These are phyloP conservation scores for Piprites chloris DNA, from an alignment of 2,113 vertebrate genomes.

Conservation along the genomic window DNA sequence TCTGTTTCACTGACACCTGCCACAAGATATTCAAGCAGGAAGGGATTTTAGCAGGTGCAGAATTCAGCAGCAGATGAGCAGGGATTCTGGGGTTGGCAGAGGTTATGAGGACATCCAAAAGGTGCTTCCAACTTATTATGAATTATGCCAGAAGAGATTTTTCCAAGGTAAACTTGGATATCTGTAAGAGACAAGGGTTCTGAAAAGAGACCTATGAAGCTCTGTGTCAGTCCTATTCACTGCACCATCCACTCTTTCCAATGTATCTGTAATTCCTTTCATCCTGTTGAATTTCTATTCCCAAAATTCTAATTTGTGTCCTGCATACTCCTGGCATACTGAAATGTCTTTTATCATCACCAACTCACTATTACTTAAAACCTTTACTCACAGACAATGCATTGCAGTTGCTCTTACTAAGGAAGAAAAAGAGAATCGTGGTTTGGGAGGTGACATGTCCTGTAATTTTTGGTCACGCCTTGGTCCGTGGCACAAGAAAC, in stretches of 20 bases:
- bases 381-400: neutral
- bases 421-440: neutral
- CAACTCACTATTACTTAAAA: neutral
- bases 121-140: neutral
- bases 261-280: neutral
- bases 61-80: neutral
- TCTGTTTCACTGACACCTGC: neutral
- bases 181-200: neutral
- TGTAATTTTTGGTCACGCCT: neutral
- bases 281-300: neutral
- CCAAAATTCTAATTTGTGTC: neutral
- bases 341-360: neutral
- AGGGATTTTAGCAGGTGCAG: neutral
- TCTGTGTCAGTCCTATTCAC: neutral
- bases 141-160: neutral
- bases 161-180: neutral
- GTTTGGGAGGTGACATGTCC: neutral
- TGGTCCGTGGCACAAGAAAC: neutral
- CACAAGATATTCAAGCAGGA: neutral
- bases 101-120: neutral
- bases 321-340: neutral
- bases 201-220: neutral
- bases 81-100: neutral
- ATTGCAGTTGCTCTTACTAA: neutral
- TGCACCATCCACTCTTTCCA: neutral